Evolutionary conservation across 37 sponge, comb jelly and placozoan genomes (phyloP), one percentile per base, ranked within the genome.

Genomic region (Diacarnus erythraeanus): DNA sequence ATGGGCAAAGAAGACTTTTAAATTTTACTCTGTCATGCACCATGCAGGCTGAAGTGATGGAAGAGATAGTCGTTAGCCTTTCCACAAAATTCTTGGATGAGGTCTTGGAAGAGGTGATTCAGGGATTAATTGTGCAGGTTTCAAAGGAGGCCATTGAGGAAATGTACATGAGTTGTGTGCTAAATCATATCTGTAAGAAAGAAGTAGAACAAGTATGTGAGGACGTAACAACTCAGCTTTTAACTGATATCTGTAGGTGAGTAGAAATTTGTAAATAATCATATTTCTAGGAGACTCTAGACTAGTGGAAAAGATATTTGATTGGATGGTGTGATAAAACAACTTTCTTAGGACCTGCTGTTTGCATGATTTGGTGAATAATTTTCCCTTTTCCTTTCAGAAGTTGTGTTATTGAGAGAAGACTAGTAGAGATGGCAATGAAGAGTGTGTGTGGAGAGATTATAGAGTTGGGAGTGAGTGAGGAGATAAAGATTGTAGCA

Each of bases 101-200:
- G 38, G 42, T 80, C 27, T 36, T 35, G 61, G 39, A 33, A 27
- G 85, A 84, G 43, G 43, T 38, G 44, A 47, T 84, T 71, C 0
- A 22, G 77, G 60, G 26, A 10, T 47, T 38, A 43, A 37, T 42
- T 27, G 2, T 15, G 26, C 64, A 68, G 47, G 47, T 66, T 44
- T 57, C 29, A 4, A 38, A 31, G 47, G 72, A 70, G 78, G 63
- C 38, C 4, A 21, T 83, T 63, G 84, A 76, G 76, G 58, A 68
- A 17, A 56, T 42, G 38, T 22, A 44, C 34, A 59, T 18, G 27
- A 30, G 40, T 34, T 63, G 21, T 25, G 34, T 44, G 34, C 34
- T 31, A 40, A 21, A 67, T 38, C 43, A 31, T 30, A 68, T 35
- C 27, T 43, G 57, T 27, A 44, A 37, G 66, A 8, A 8, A 26